Percentiles rank a stretch among this genome's conserved stretches.
Conservation (phyloP, 1,140 invertebrate genomes). For the Brachionus rotundiformis region DNA sequence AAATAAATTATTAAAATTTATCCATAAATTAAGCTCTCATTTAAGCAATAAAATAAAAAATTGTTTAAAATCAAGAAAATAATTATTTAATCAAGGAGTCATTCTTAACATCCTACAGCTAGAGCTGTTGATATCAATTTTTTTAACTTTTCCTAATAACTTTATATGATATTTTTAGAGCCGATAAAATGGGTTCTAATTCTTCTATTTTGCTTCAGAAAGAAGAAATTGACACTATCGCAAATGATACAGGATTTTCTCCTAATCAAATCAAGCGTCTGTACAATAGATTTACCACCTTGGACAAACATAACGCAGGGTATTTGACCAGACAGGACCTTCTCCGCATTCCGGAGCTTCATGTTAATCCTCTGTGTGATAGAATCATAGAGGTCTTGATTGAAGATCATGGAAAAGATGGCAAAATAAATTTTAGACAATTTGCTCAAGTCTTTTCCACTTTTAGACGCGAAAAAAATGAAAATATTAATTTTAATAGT, state of each 20-base stretch:
- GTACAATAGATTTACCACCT: conserved; percentile 91
- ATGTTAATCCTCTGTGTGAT: conserved; percentile 93
- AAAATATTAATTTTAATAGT: background rate
- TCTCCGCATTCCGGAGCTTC: conserved; percentile 85
- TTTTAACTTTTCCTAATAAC: background rate
- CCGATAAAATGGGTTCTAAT: conserved; percentile 47
- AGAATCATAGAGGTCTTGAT: conserved; percentile 72
- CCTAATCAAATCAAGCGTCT: conserved; percentile 91
- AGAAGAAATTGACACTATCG: conserved; percentile 37
- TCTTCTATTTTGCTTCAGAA: conserved; percentile 38
- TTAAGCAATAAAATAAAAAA: background rate
- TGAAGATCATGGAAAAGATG: conserved; percentile 65
- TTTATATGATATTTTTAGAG: background rate
- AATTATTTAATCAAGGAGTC: background rate
- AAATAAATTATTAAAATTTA: conserved; percentile 20
- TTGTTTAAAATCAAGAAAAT: background rate
- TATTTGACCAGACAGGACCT: conserved; percentile 83
- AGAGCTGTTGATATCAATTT: background rate
- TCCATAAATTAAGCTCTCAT: background rate
- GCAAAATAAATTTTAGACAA: conserved; percentile 92
- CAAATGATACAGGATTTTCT: conserved; percentile 71
- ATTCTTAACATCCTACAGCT: background rate
- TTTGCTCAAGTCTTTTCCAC: conserved; percentile 94
- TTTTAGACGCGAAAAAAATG: conserved; percentile 74
- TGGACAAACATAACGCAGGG: conserved; percentile 91